Base-by-base conservation (phyloP, 2,797 vertebrate species). In the Triplophysa yarkandensis region DNA sequence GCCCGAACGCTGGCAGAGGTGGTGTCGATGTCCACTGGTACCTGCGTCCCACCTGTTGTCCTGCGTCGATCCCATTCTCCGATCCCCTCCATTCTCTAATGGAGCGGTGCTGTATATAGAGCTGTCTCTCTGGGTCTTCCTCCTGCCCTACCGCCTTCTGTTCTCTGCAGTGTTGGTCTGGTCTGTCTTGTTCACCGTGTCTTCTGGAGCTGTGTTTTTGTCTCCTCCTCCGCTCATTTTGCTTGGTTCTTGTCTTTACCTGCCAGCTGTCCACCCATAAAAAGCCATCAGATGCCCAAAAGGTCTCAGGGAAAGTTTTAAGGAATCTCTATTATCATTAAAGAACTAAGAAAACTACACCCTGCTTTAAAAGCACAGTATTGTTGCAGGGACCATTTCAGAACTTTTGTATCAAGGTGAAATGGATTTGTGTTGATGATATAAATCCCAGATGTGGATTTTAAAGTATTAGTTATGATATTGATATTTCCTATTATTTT, bases 291-390 rank as follows among this genome's bases (percentile, higher is more conserved):
- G 25, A 78, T 28, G n/a, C 80, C 52, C 44, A 55, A 73, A 61
- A 64, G 55, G 66, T 81, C 79, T 83, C 79, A 81, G 77, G 81
- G 74, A 81, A 81, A 71, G 74, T 46, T 43, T 41, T 19, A 48
- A 70, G 66, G 48, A 67, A 80, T 55, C 41, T 28, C 71, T 69
- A 58, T n/a, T 66, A 54, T 8, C 23, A 61, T 32, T 28, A 63
- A 11, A 52, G 21, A 62, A 43, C 36, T 23, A 3, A 0, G 36
- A 39, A 39, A 39, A 9, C 36, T 14, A 39, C 11, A 36, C 34
- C 60, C 34, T 62, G 48, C 44, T 62, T 36, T 50, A 39, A 39
- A 10, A 71, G 43, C 57, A 71, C 43, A 71, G 46, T 36, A 63
- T 63, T 63, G 60, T 63, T 63, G 23, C 21, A 41, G 60, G 21